Evolutionary conservation across 2,113 vertebrate genomes (phyloP).

Genomic region (Caracal caracal): DNA sequence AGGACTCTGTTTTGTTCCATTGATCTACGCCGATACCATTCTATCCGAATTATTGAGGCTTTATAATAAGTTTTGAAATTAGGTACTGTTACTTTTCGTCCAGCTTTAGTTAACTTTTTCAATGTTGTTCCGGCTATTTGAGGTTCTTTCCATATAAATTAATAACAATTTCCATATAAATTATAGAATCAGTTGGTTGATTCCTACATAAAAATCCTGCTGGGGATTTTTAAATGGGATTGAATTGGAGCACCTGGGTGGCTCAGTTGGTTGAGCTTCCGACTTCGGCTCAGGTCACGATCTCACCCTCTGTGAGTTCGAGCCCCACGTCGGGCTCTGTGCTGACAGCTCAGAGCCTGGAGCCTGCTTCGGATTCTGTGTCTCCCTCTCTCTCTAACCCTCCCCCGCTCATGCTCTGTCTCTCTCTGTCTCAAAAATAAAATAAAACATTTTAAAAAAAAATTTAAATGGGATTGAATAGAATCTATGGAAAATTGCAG

Average conservation of each 20-base stretch:
- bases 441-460: no score
- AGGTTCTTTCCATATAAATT: neutral
- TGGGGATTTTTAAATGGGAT: neutral
- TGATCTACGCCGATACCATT: neutral
- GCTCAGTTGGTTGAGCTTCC: no score
- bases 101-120: neutral
- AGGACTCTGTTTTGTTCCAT: neutral
- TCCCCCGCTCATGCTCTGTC: no score
- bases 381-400: no score
- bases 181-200: neutral
- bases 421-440: no score
- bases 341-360: no score
- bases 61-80: neutral
- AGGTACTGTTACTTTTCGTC: neutral
- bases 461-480: no score
- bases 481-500: neutral
- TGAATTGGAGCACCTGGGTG: neutral
- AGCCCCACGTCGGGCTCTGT: no score
- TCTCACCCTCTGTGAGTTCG: no score
- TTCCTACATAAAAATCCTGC: neutral
- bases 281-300: no score
- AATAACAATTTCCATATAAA: neutral
- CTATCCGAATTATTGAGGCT: neutral
- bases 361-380: no score
- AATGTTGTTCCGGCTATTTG: neutral